Evolutionary conservation across 1,140 invertebrate genomes (phyloP).

Genomic region (Platyura marginata): DNA sequence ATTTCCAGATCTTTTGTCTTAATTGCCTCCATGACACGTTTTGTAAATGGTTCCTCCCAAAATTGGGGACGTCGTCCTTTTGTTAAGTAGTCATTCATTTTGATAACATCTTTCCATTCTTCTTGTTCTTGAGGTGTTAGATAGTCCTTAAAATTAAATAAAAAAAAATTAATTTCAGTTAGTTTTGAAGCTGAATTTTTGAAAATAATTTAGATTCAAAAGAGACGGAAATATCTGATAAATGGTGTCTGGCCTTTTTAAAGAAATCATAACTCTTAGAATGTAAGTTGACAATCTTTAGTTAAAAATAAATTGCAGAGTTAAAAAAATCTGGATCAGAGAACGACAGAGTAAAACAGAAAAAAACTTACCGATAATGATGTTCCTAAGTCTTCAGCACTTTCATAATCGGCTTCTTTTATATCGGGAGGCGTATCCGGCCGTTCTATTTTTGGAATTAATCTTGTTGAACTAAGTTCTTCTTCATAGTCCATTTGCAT

Average conservation of each 20-base stretch:
- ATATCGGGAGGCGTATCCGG: slow-evolving; percentile 1
- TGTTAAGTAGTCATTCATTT: slow-evolving; percentile 73
- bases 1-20: slow-evolving; percentile 80
- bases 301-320: no score
- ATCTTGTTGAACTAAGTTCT: slow-evolving; percentile 4
- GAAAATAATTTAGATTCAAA: no score
- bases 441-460: slow-evolving; percentile 3
- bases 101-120: slow-evolving; percentile 47
- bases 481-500: neutral
- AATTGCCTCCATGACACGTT: slow-evolving; percentile 71
- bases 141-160: no score
- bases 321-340: no score
- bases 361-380: neutral
- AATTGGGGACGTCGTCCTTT: slow-evolving; percentile 73
- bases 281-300: no score
- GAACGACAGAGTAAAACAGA: no score
- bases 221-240: no score
- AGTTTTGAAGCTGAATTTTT: no score
- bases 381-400: neutral
- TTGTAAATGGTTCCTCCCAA: slow-evolving; percentile 73
- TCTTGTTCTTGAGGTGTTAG: slow-evolving; percentile 20
- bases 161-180: no score
- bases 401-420: neutral
- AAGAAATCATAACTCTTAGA: no score
- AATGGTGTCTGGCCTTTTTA: no score